These are phyloP conservation scores for Drosophila meridionalis DNA, from an alignment of 2,888 invertebrate genomes.

Conservation along the genomic window DNA sequence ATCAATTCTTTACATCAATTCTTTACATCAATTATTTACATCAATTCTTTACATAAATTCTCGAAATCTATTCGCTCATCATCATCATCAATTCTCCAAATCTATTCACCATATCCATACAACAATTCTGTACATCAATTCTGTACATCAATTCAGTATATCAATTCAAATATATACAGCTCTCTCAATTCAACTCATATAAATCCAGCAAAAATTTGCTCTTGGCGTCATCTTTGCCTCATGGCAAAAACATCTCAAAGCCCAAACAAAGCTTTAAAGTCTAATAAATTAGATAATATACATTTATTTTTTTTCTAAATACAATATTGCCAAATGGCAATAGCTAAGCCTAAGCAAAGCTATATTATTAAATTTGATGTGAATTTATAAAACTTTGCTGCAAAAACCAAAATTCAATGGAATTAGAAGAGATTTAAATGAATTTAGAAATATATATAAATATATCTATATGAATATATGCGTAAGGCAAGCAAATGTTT, in stretches of 20 bases:
- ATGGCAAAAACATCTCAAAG: not conserved
- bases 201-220: not conserved
- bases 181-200: not conserved
- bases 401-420: constrained; percentile 14
- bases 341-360: not conserved
- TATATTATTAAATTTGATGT: constrained; percentile 2
- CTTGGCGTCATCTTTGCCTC: not conserved
- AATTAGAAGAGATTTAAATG: constrained; percentile 8
- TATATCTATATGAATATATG: not conserved
- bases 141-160: not conserved
- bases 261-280: not conserved
- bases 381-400: not conserved
- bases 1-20: not conserved
- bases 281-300: constrained; percentile 5
- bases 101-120: not conserved
- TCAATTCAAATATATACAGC: too few species aligned
- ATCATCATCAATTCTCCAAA: too few species aligned
- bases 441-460: not conserved
- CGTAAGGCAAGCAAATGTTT: constrained; percentile 13
- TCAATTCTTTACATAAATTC: too few species aligned
- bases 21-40: not conserved
- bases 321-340: not conserved
- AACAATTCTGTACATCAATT: not conserved
- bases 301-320: not conserved
- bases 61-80: too few species aligned